Evolutionary conservation across 2,113 vertebrate species (phyloP).

Genomic region (Aleadryas rufinucha): DNA sequence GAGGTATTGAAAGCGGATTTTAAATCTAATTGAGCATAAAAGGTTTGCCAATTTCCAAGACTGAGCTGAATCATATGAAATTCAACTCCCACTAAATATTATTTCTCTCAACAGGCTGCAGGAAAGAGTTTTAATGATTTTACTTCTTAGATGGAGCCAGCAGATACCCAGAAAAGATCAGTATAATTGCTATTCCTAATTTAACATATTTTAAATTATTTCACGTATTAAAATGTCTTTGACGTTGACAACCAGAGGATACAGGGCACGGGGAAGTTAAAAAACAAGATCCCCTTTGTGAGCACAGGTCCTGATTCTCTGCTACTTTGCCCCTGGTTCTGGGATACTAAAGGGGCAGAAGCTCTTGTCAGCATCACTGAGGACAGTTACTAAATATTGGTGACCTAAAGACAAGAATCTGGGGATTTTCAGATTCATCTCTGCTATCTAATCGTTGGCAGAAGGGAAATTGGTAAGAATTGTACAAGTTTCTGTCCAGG

Average conservation of each 20-base stretch:
- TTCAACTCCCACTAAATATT: slow-evolving; percentile 41
- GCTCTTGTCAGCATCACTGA: background rate
- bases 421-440: background rate
- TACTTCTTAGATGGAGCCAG: background rate
- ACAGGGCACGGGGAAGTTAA: background rate
- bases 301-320: background rate
- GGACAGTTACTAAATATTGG: background rate
- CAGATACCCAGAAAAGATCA: slow-evolving; percentile 5
- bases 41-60: slow-evolving; percentile 10
- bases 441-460: background rate
- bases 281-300: background rate
- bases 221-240: background rate
- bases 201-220: slow-evolving; percentile 3
- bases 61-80: slow-evolving; percentile 21
- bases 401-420: background rate
- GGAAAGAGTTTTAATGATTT: slow-evolving; percentile 37
- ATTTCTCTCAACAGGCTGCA: slow-evolving; percentile 38
- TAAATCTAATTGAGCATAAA: slow-evolving; percentile 15
- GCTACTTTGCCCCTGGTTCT: background rate
- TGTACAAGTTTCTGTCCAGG: background rate
- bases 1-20: slow-evolving; percentile 30
- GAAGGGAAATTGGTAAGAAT: background rate
- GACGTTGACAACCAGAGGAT: background rate
- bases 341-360: background rate
- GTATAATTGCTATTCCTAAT: background rate